Evolutionary conservation across 2,113 vertebrate species (phyloP).

Genomic region (Centropus unirufus): DNA sequence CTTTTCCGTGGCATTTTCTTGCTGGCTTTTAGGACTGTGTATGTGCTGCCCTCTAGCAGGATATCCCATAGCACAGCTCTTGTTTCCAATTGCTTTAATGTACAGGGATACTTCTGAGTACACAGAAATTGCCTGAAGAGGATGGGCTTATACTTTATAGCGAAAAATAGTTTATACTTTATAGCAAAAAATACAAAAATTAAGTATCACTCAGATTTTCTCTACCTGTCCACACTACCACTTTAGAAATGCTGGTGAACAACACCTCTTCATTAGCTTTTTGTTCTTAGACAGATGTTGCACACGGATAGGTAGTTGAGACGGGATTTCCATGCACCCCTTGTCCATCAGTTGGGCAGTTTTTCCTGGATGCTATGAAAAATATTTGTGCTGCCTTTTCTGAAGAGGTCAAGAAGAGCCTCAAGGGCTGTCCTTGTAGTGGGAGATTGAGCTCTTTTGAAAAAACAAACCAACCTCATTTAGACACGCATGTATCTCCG

Average conservation of each 20-base stretch:
- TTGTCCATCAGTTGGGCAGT: neutral
- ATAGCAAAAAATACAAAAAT: neutral
- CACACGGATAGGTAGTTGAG: neutral
- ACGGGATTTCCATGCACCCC: neutral
- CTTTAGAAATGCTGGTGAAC: neutral
- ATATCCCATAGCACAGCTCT: neutral
- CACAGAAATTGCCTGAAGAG: neutral
- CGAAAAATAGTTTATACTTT: neutral
- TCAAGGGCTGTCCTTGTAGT: neutral
- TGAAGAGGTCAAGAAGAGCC: neutral
- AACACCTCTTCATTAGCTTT: neutral
- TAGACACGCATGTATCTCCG: neutral
- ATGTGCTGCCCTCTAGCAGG: constrained; percentile 55
- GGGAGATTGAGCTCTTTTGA: neutral
- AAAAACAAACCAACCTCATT: neutral
- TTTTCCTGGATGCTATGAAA: neutral
- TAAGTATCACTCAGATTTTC: neutral
- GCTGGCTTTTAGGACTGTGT: neutral
- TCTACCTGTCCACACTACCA: neutral
- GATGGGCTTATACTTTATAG: neutral
- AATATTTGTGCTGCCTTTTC: neutral
- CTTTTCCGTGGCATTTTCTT: neutral
- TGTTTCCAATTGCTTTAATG: neutral
- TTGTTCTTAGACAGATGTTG: neutral
- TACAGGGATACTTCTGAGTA: neutral